A percentile compares a stretch with the other conserved stretches of the same genome.
Evolutionary conservation across 2,888 invertebrate species (phyloP).

Genomic region (Aphidoletes aphidimyza): DNA sequence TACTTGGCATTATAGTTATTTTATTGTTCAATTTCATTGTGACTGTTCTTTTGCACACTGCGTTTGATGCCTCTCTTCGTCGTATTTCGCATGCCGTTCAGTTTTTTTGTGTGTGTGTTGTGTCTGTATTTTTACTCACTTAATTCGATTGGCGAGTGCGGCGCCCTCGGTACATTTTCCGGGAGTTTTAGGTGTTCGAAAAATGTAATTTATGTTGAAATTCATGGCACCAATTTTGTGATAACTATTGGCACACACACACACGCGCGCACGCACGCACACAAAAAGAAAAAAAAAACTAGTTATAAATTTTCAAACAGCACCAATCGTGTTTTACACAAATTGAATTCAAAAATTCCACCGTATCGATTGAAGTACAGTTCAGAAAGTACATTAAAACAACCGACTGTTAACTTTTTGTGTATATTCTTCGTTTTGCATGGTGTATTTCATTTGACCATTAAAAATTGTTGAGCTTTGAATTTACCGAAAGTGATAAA

Average conservation of each 20-base stretch:
- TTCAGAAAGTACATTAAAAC: not conserved
- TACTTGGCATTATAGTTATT: conserved; percentile 38
- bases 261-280: too few species aligned
- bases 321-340: too few species aligned
- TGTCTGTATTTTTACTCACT: not conserved
- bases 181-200: not conserved
- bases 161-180: not conserved
- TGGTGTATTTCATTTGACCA: not conserved
- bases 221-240: not conserved
- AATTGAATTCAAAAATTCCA: not conserved
- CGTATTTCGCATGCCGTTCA: conserved; percentile 36
- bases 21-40: conserved; percentile 29
- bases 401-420: not conserved
- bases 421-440: not conserved
- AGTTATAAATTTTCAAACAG: too few species aligned
- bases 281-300: too few species aligned
- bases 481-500: not conserved
- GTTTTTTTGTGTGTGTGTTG: too few species aligned
- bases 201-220: conserved; percentile 8
- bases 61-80: not conserved
- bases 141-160: not conserved
- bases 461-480: not conserved
- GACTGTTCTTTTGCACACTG: not conserved
- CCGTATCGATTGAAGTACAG: not conserved
- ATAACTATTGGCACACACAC: not conserved